Conservation (phyloP, 2,888 invertebrate species). For the Timema podura region DNA sequence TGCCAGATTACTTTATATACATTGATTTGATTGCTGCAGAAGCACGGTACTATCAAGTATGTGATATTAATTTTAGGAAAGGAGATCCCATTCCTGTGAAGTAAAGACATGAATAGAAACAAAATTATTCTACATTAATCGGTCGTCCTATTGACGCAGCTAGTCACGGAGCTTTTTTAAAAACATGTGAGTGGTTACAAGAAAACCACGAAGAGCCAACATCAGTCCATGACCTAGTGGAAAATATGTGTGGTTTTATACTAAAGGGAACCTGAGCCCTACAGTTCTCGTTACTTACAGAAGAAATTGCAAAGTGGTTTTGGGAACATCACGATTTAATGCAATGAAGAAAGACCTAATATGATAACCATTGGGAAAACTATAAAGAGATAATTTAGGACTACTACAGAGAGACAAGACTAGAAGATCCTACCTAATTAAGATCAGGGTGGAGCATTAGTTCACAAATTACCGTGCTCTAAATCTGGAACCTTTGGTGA, state of each 20-base stretch:
- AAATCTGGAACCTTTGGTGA: too few relatives aligned
- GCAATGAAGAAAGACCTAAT: background rate
- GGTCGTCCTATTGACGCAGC: background rate
- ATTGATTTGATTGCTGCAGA: constrained; percentile 9
- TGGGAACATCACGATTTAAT: constrained; percentile 8
- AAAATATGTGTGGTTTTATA: background rate
- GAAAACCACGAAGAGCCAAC: constrained; percentile 2
- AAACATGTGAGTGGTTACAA: constrained; percentile 4
- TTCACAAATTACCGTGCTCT: too few relatives aligned
- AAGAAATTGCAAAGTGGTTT: background rate
- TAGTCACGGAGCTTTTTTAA: constrained; percentile 4
- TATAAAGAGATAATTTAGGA: constrained; percentile 3
- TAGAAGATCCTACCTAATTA: constrained; percentile 4
- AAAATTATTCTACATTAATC: background rate
- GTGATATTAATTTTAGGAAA: constrained; percentile 7
- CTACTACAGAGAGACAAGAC: constrained; percentile 11
- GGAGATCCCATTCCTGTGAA: constrained; percentile 3
- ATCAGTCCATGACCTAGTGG: constrained; percentile 1
- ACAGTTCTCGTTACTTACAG: constrained; percentile 5
- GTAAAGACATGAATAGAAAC: background rate
- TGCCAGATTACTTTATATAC: constrained; percentile 1
- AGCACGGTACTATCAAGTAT: constrained; percentile 8
- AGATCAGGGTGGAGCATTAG: background rate
- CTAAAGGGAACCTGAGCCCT: background rate
- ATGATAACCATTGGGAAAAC: constrained; percentile 8